These are phyloP conservation scores for Aphelinus atriplicis DNA, from an alignment of 1,140 invertebrate genomes.

Conservation along the genomic window DNA sequence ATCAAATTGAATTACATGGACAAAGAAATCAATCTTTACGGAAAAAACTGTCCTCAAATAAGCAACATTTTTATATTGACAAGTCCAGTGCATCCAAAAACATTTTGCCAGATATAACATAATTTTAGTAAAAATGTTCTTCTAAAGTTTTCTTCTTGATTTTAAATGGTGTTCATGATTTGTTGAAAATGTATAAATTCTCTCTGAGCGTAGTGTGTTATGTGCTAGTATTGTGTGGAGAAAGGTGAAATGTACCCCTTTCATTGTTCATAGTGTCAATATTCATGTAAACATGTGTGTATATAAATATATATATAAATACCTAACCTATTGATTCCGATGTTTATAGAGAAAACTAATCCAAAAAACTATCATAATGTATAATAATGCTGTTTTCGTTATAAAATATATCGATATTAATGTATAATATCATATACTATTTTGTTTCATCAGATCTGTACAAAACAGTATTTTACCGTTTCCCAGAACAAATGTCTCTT, in stretches of 20 bases:
- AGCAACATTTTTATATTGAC: too few relatives aligned
- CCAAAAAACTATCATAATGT: slow-evolving; percentile 59
- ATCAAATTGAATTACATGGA: too few relatives aligned
- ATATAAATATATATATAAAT: slow-evolving; percentile 43
- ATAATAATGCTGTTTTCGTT: slow-evolving; percentile 57
- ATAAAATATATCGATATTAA: slow-evolving; percentile 64
- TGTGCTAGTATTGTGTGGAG: background rate
- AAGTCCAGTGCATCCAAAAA: too few relatives aligned
- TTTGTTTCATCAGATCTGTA: slow-evolving; percentile 55
- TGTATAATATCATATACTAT: slow-evolving; percentile 60
- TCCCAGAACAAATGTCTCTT: slow-evolving; percentile 51
- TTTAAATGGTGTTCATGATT: too few relatives aligned
- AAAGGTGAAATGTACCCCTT: slow-evolving; percentile 1
- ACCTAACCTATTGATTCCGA: slow-evolving; percentile 51
- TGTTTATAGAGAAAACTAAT: slow-evolving; percentile 60
- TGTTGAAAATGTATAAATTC: slow-evolving; percentile 8
- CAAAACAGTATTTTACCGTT: slow-evolving; percentile 59
- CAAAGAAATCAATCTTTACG: too few relatives aligned
- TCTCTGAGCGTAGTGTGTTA: slow-evolving; percentile 21
- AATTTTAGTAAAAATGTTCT: too few relatives aligned
- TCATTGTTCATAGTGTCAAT: background rate
- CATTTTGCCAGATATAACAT: too few relatives aligned
- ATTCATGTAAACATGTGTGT: slow-evolving; percentile 25
- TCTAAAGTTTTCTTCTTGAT: too few relatives aligned
- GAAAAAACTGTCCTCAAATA: too few relatives aligned